These are phyloP conservation scores for Tychaedon coryphoeus DNA, from an alignment of 2,113 vertebrate genomes.

Conservation along the genomic window DNA sequence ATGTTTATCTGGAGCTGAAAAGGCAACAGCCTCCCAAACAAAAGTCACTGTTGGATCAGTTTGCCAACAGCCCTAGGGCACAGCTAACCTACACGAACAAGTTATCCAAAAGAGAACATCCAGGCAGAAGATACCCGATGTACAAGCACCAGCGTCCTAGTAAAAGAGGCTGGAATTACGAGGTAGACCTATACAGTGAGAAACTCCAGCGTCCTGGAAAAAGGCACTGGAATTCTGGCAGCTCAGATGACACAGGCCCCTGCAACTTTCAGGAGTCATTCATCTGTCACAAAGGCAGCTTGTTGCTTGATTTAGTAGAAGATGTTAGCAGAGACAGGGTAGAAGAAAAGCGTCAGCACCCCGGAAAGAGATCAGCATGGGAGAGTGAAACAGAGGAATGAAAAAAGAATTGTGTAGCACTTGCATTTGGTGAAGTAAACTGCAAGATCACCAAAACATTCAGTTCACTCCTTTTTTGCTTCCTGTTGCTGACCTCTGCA, in stretches of 20 bases:
- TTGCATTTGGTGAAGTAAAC: background rate
- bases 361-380: constrained; percentile 77
- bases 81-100: constrained; percentile 56
- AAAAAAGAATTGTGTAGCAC: background rate
- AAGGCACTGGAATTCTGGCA: constrained; percentile 72
- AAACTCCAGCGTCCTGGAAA: constrained; percentile 88
- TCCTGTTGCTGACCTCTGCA: constrained; percentile 7
- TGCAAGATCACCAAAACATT: background rate
- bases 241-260: constrained; percentile 65
- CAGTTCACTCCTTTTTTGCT: background rate
- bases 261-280: constrained; percentile 74
- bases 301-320: constrained; percentile 81
- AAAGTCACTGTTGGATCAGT: constrained; percentile 59
- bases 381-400: constrained; percentile 76
- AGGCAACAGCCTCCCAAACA: constrained; percentile 83
- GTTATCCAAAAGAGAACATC: constrained; percentile 83
- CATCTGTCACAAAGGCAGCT: constrained; percentile 75
- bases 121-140: constrained; percentile 77
- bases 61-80: constrained; percentile 55
- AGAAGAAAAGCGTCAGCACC: constrained; percentile 87
- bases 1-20: constrained; percentile 55
- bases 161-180: constrained; percentile 65
- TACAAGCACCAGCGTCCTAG: constrained; percentile 80
- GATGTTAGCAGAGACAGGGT: constrained; percentile 68
- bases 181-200: constrained; percentile 62